Evolutionary conservation across 2,888 invertebrate genomes (phyloP).

Genomic region (Phragmatobia fuliginosa): DNA sequence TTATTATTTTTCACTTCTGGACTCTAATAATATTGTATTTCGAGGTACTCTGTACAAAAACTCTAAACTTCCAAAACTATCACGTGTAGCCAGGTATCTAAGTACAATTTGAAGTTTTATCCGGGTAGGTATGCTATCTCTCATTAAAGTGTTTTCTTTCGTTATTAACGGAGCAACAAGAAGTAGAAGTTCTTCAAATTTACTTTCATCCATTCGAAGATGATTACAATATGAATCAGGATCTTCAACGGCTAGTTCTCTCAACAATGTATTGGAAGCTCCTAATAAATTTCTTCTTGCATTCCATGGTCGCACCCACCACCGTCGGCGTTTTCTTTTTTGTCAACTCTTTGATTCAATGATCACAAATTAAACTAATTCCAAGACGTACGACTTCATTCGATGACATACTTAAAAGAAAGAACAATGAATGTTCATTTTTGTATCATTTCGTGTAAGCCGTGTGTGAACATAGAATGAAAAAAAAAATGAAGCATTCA

Average conservation of each 20-base stretch:
- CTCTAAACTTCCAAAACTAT: background rate
- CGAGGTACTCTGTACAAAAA: background rate
- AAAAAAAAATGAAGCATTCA: no score
- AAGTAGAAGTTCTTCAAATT: constrained; percentile 17
- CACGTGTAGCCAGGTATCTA: no score
- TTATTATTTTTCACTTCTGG: no score
- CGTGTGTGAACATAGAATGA: no score
- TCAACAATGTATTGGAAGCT: constrained; percentile 36
- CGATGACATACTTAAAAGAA: background rate
- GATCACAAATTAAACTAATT: constrained; percentile 16
- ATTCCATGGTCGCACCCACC: constrained; percentile 39
- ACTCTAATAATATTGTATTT: no score
- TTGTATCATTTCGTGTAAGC: background rate
- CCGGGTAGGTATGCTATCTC: no score
- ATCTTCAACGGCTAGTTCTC: no score
- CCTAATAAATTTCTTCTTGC: constrained; percentile 35
- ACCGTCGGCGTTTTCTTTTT: constrained; percentile 35
- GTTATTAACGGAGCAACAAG: no score
- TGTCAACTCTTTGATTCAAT: constrained; percentile 28
- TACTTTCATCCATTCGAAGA: constrained; percentile 21
- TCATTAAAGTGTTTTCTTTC: no score
- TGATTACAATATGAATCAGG: no score
- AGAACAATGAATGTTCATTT: background rate
- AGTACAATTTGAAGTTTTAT: no score
- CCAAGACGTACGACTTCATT: constrained; percentile 22